Base-by-base conservation (phyloP, 2,113 vertebrate species). In the Elanoides forficatus region DNA sequence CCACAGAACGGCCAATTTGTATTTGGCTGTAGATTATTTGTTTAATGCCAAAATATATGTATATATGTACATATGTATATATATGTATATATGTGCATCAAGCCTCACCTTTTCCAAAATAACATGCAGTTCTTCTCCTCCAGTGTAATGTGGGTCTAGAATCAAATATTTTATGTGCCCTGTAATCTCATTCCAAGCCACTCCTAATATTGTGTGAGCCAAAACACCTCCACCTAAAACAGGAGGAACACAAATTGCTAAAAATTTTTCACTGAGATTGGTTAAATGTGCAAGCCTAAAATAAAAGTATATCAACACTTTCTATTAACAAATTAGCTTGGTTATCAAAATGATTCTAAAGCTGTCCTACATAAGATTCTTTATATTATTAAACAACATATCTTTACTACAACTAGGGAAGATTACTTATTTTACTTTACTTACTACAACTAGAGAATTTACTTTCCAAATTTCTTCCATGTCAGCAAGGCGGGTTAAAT, bases 81-180 rank as follows among this genome's bases (percentile, higher is more conserved):
- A 7, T 47, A 29, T 59, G 13, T n/a, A 15, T 63, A 29, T 53
- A 17, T 5, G 8, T 26, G 81, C 52, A 78, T n/a, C 32, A 36
- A 81, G 47, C 29, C 86, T 91, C 97, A 99, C 99, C 99, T 99
- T 99, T 90, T 99, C 99, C 92, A 98, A 98, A 97, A 99, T 98
- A 66, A 98, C 96, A 34, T 99, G 98, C 30, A 99, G 97, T 93
- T 99, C 99, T 97, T 99, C 99, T 75, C 98, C 98, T 48, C 99
- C 99, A 29, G 99, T 99, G 92, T 99, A 99, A 98, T 99, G 99
- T 59, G 99, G 99, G 94, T 99, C 99, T 38, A 99, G 96, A 95
- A 99, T 99, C 48, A 99, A 98, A 88, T 98, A 99, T 88, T 98
- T 99, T 79, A 99, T 99, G 71, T 99, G 97, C 19, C 99, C 99